Evolutionary conservation across 1,140 invertebrate genomes (phyloP), one percentile per base, ranked within the genome.

Genomic region (Lutraria rhynchaena): DNA sequence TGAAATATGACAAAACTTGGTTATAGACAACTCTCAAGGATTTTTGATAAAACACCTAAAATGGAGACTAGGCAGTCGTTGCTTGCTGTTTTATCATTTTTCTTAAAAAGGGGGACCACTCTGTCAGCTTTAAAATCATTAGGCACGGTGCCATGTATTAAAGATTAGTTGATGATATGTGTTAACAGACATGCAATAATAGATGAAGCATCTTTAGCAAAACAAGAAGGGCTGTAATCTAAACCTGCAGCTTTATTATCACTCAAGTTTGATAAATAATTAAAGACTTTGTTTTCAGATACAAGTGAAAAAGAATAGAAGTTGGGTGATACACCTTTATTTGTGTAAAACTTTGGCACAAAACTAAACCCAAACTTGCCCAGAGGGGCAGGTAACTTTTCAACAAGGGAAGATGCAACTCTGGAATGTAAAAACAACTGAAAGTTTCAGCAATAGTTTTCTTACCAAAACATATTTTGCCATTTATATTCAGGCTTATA

Each of bases 41-140:
- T 77, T 46, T 31, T 63, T 17, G 74, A 77, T 19, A 65, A 24
- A 49, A 77, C 44, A 63, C 46, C 51, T 63, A 77, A 51, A 51
- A 77, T 77, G 17, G 71, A 77, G 22, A 77, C 58, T 29, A 60
- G 74, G 15, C 41, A 41, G 37, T 65, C 63, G 33, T 77, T 77
- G 51, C 74, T 60, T 37, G 46, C 41, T 46, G 46, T 29, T n/a
- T n/a, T n/a, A n/a, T n/a, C n/a, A n/a, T n/a, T n/a, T n/a, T n/a
- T n/a, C n/a, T n/a, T n/a, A n/a, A n/a, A n/a, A n/a, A n/a, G n/a
- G n/a, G n/a, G n/a, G n/a, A n/a, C n/a, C n/a, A n/a, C n/a, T n/a
- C n/a, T 35, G 55, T 58, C 33, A 61, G 73, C 60, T 24, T 71
- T 71, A 19, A 71, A 24, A 33, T 71, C 70, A 74, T 57, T 31